Evolutionary conservation across 2,888 invertebrate species (phyloP).

Genomic region (Acronicta leporina): DNA sequence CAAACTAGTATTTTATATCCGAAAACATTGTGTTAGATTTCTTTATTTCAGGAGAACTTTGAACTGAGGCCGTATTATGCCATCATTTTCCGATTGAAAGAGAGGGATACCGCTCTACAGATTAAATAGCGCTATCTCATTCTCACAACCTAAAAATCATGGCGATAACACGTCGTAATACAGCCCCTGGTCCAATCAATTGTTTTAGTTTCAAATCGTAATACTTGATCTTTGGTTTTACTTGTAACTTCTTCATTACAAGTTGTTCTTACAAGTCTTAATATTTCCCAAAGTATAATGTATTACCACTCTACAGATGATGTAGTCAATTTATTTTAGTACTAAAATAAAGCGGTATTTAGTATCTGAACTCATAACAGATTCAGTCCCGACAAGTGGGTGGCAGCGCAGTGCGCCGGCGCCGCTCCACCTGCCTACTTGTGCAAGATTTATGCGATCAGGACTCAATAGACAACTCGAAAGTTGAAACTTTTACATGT

Average conservation of each 20-base stretch:
- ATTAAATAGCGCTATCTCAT: no score
- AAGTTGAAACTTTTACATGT: constrained; percentile 62
- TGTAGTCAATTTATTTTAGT: constrained; percentile 38
- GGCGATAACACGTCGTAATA: no score
- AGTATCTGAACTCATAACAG: constrained; percentile 56
- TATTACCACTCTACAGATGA: not conserved
- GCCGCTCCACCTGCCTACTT: constrained; percentile 80
- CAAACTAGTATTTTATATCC: constrained; percentile 16
- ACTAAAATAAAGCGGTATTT: constrained; percentile 49
- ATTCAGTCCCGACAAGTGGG: constrained; percentile 67
- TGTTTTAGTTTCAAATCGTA: no score
- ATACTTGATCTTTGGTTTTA: no score
- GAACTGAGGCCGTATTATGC: no score
- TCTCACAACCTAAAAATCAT: no score
- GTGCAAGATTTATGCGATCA: constrained; percentile 74
- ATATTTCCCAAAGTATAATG: constrained; percentile 6
- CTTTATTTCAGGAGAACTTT: constrained; percentile 4
- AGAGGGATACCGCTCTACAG: no score
- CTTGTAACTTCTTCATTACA: no score
- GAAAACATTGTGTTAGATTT: constrained; percentile 18
- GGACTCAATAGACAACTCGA: constrained; percentile 62
- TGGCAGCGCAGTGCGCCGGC: constrained; percentile 72
- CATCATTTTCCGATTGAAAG: no score
- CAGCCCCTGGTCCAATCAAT: no score
- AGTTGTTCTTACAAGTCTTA: no score